These are phyloP conservation scores for Rhea pennata DNA, from an alignment of 2,113 vertebrate genomes.

Conservation along the genomic window DNA sequence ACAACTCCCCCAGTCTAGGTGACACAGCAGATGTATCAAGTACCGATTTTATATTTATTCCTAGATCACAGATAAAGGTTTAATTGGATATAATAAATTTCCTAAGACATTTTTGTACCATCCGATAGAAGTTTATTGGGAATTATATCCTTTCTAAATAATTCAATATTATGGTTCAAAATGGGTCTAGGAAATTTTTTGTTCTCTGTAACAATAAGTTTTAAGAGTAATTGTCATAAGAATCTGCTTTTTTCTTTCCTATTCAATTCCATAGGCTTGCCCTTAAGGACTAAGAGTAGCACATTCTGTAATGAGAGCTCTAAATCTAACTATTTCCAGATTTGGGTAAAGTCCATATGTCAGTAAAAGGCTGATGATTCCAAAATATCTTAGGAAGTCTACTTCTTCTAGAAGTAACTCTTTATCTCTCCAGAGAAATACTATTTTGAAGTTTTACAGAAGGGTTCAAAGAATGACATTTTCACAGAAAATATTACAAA, in stretches of 20 bases:
- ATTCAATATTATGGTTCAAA: neutral
- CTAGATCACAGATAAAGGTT: neutral
- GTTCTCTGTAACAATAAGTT: neutral
- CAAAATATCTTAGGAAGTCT: neutral
- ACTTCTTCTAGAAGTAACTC: neutral
- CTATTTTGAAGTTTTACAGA: neutral
- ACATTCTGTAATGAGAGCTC: neutral
- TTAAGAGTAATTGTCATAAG: neutral
- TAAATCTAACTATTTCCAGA: neutral
- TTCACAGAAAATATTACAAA: neutral
- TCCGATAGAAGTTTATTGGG: neutral
- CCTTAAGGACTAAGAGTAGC: neutral
- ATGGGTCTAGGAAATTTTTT: neutral
- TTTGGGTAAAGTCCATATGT: neutral
- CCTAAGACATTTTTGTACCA: neutral
- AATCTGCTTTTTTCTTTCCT: neutral
- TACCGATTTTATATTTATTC: neutral
- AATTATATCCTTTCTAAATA: neutral
- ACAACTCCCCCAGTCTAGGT: neutral
- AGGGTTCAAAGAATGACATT: neutral
- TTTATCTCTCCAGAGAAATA: neutral
- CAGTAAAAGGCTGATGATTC: neutral
- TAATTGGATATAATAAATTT: neutral
- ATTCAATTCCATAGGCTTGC: neutral
- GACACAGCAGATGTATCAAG: neutral